A percentile compares a stretch with the other conserved stretches of the same genome.
Evolutionary conservation across 2,113 vertebrate genomes (phyloP).

Genomic region (Danionella cerebrum): DNA sequence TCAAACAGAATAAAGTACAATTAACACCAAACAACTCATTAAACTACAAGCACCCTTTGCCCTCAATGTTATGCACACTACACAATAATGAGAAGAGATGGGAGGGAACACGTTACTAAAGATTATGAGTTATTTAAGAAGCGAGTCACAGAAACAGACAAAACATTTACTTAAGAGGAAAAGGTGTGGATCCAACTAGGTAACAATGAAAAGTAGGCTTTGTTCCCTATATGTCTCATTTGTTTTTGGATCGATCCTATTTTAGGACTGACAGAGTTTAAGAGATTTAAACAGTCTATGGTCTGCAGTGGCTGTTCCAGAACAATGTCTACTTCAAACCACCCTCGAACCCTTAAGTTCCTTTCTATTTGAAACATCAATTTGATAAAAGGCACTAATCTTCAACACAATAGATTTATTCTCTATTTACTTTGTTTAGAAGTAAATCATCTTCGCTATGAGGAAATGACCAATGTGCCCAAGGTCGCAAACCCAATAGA

Average conservation of each 20-base stretch:
- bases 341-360: no score
- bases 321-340: no score
- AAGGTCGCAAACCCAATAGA: no score
- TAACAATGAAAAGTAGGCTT: conserved; percentile 15
- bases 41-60: conserved; percentile 22
- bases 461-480: no score
- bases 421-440: no score
- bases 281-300: no score
- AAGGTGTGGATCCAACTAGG: background rate
- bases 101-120: background rate
- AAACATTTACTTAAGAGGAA: background rate
- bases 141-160: background rate
- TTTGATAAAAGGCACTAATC: no score
- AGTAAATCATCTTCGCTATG: no score
- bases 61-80: conserved; percentile 12
- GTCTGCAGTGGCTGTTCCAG: no score
- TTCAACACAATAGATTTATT: no score
- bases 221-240: background rate
- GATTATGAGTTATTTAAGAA: background rate
- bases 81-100: conserved; percentile 18
- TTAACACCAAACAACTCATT: conserved; percentile 21
- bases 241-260: background rate
- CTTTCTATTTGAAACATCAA: no score
- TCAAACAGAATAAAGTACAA: background rate
- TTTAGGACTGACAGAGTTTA: background rate